Conservation (phyloP, 2,797 vertebrate genomes). For the Falco cherrug region DNA sequence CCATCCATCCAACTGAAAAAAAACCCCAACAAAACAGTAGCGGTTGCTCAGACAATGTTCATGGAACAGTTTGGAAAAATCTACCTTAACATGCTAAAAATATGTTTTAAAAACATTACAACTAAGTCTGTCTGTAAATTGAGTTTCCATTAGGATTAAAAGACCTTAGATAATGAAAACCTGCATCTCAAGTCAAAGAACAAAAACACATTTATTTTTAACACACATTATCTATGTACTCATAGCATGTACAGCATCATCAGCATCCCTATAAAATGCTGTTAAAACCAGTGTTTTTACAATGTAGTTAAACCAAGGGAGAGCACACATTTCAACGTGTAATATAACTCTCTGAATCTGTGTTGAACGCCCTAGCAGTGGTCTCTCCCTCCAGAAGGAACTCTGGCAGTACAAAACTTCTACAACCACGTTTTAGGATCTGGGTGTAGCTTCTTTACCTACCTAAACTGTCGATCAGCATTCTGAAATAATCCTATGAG, state of each 20-base stretch:
- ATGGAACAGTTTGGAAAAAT: neutral
- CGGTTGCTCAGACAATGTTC: neutral
- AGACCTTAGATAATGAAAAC: neutral
- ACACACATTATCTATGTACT: neutral
- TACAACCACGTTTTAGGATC: neutral
- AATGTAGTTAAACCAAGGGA: neutral
- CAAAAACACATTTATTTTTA: neutral
- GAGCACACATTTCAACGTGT: neutral
- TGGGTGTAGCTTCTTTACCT: slow-evolving; percentile 56
- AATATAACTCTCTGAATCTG: neutral
- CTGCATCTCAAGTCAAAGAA: neutral
- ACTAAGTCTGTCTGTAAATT: neutral
- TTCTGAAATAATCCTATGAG: slow-evolving; percentile 88
- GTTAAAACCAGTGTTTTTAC: neutral
- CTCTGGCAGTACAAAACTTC: neutral
- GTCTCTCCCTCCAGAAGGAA: neutral
- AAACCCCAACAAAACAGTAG: neutral
- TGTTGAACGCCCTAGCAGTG: neutral
- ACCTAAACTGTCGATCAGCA: slow-evolving; percentile 88
- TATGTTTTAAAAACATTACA: neutral
- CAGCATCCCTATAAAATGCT: neutral
- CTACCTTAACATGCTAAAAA: neutral
- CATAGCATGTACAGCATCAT: too few relatives aligned
- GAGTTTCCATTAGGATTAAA: neutral
- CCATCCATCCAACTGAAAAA: slow-evolving; percentile 83